Evolutionary conservation across 1,140 invertebrate genomes (phyloP), one percentile per base, ranked within the genome.

Genomic region (Muscidifurax raptorellus): DNA sequence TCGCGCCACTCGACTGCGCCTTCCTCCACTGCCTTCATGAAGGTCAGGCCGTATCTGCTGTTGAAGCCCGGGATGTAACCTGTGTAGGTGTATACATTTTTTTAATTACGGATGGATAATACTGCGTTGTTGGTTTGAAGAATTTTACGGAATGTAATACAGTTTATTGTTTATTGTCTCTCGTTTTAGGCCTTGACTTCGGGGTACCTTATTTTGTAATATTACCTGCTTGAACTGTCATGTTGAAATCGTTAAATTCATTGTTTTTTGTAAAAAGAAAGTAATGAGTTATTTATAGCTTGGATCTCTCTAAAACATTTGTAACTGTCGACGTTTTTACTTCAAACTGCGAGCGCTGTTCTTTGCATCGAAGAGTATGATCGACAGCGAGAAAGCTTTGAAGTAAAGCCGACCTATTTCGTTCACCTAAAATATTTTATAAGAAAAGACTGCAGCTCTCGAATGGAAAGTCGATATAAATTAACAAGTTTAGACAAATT

Each of bases 21-120:
- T 87, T 96, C 95, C 90, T 96, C 95, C 2, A 95, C 95, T 7
- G 95, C 94, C 86, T 94, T 94, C 86, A 94, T 94, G 88, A 96
- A 96, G 2, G 96, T 95, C 90, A 95, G 94, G 12, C 96, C 96
- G 88, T 95, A 96, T 44, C 94, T 94, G 84, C 90, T 94, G 86
- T 93, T 94, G 87, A 94, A 93, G 4, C 94, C 94, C 25, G 94
- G 94, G 86, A 95, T 95, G 86, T 94, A 95, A 28, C 94, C 94
- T 95, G 86, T 32, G 28, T 27, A 22, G 7, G 6, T 52, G 25
- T 28, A 30, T 5, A 52, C 44, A 30, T 52, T 59, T 12, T 27
- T n/a, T n/a, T n/a, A n/a, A n/a, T n/a, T 47, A 27, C 25, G 47
- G 67, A 10, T 69, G 52, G n/a, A n/a, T n/a, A n/a, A n/a, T n/a